These are phyloP conservation scores for Drosophila seguyi DNA, from an alignment of 1,140 invertebrate genomes.

Conservation along the genomic window DNA sequence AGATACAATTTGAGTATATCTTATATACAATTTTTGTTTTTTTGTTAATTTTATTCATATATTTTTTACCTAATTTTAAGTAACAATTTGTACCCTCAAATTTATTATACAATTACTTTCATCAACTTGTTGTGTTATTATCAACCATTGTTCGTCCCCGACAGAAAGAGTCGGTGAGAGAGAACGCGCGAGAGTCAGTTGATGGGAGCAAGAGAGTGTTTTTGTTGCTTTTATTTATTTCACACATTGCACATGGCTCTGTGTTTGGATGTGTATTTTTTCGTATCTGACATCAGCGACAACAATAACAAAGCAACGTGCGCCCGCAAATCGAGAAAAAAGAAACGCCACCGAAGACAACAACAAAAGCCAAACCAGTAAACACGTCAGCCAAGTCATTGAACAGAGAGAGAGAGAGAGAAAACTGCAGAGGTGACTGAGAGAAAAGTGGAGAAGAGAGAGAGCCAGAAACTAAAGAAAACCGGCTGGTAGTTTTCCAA, in stretches of 20 bases:
- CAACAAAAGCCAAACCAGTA: conserved; percentile 59
- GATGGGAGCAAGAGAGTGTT: conserved; percentile 4
- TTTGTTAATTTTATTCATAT: not conserved
- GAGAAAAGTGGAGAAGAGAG: conserved; percentile 18
- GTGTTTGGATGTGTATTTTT: conserved; percentile 31
- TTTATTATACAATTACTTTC: conserved; percentile 61
- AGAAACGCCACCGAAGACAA: conserved; percentile 34
- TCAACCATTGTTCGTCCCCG: conserved; percentile 23
- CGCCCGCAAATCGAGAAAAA: conserved; percentile 50
- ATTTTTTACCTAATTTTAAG: not conserved
- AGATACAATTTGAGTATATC: not conserved
- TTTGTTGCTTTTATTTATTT: conserved; percentile 31
- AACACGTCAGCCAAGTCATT: conserved; percentile 65
- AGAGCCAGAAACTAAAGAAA: conserved; percentile 28
- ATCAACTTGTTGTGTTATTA: conserved; percentile 32
- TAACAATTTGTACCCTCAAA: not conserved
- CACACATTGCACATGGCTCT: conserved; percentile 50
- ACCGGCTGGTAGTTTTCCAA: conserved; percentile 64
- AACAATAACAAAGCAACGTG: conserved; percentile 77
- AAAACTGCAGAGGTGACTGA: not conserved
- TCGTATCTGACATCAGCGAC: conserved; percentile 73
- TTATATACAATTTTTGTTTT: not conserved
- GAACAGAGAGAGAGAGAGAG: conserved; percentile 11
- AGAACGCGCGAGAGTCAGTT: not conserved
- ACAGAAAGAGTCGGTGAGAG: conserved; percentile 9